Evolutionary conservation across 2,888 invertebrate species (phyloP).

Genomic region (Metalampra italica): DNA sequence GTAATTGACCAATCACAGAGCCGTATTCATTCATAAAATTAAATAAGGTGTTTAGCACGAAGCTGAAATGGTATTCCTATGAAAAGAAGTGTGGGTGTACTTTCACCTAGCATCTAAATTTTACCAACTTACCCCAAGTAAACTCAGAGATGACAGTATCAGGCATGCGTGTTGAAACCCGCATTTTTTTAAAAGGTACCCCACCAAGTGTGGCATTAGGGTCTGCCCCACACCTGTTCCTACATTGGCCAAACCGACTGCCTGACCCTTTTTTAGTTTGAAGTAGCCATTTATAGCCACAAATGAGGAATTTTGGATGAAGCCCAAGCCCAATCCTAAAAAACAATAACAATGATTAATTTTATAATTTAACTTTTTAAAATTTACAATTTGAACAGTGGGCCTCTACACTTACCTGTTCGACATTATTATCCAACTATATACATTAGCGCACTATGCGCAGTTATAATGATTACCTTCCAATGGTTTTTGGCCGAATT

Average conservation of each 20-base stretch:
- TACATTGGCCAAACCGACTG: slow-evolving; percentile 86
- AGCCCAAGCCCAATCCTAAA: slow-evolving; percentile 82
- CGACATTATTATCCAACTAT: too few species aligned
- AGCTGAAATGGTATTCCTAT: too few species aligned
- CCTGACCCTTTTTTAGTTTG: slow-evolving; percentile 81
- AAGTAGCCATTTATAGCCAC: slow-evolving; percentile 86
- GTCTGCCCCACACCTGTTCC: slow-evolving; percentile 88
- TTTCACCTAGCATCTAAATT: too few species aligned
- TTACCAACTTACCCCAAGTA: slow-evolving; percentile 79
- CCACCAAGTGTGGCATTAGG: slow-evolving; percentile 84
- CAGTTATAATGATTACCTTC: too few species aligned
- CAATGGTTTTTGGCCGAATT: too few species aligned
- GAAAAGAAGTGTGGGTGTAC: too few species aligned
- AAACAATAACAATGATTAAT: slow-evolving; percentile 15
- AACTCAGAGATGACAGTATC: slow-evolving; percentile 80
- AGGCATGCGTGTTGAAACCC: slow-evolving; percentile 82
- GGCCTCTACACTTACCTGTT: too few species aligned
- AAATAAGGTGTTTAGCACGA: too few species aligned
- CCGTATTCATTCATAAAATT: too few species aligned
- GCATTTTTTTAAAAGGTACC: slow-evolving; percentile 80
- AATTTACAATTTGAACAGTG: not conserved
- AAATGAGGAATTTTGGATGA: slow-evolving; percentile 85
- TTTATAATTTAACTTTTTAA: not conserved
- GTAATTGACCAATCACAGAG: too few species aligned
- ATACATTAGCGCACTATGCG: too few species aligned